Base-by-base conservation (phyloP, 2,113 vertebrate species). In the Baryphthengus martii region DNA sequence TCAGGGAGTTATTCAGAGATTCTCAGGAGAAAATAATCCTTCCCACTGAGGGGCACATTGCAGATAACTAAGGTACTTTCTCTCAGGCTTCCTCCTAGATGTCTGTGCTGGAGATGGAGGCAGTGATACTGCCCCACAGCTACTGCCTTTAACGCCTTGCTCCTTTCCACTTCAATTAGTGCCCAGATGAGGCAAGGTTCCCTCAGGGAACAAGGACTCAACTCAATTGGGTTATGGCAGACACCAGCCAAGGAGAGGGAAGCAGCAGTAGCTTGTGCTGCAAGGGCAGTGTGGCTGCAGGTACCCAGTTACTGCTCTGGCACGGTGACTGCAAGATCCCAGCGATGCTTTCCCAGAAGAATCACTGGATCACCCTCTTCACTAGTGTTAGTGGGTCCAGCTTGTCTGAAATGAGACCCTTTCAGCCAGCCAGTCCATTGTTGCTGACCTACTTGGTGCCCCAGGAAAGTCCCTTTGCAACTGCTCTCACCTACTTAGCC, bases 321-420 rank as follows among this genome's bases (percentile, higher is more conserved):
- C 58, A 53, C 0, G 0, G 37, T 0, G 4, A 50, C 72, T 35
- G 10, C 47, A 11, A 28, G 28, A 11, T 66, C 40, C 39, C 15
- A 2, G 39, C 3, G 35, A 35, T 13, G 31, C 33, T 39, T 44
- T 56, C 40, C 74, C 52, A 28, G 45, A 28, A 28, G 24, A 31
- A 50, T 28, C 50, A 8, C 24, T 63, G 28, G 31, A 55, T 33
- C 50, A 7, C 28, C 68, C 33, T 39, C 45, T 50, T 24, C 40
- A 13, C 17, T 39, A 23, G 28, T 2, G 1, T 0, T 6, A 62
- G 29, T 37, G 62, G 26, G 53, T 37, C 62, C 47, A 56, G 52
- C 40, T 40, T 3, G 0, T 23, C 52, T 2, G 1, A 56, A 45
- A 20, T 0, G 2, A 44, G 35, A 33, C 21, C 42, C 24, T n/a